A percentile compares a stretch with the other conserved stretches of the same genome.
Conservation (phyloP, 2,113 vertebrate species). For the Megaptera novaeangliae region DNA sequence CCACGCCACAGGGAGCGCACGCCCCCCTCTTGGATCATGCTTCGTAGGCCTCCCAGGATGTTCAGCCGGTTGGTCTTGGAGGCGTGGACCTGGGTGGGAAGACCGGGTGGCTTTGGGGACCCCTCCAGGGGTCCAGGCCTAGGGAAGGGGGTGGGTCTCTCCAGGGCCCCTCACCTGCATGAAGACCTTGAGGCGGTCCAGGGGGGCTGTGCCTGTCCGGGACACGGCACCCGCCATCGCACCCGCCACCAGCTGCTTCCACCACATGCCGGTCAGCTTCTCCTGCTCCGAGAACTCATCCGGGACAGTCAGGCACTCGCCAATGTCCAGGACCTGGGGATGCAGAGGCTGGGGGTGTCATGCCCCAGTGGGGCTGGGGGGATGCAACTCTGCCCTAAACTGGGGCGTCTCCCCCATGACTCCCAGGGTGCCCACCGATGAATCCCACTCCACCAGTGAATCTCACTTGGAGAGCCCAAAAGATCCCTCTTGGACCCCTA, state of each 20-base stretch:
- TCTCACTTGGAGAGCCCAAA: neutral
- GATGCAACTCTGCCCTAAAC: neutral
- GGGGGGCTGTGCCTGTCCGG: constrained; percentile 89
- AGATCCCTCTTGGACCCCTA: neutral
- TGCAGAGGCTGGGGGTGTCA: neutral
- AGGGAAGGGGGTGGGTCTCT: neutral
- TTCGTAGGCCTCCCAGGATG: constrained; percentile 79
- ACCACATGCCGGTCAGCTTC: constrained; percentile 88
- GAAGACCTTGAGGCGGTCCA: constrained; percentile 93
- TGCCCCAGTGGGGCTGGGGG: neutral
- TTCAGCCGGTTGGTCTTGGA: constrained; percentile 81
- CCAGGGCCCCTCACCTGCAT: constrained; percentile 83
- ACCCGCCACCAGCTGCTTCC: constrained; percentile 91
- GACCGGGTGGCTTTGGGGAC: neutral
- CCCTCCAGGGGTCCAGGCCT: neutral
- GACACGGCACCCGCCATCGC: constrained; percentile 89
- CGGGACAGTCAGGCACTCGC: constrained; percentile 88
- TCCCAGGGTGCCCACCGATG: too few species aligned
- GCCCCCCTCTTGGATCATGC: constrained; percentile 88
- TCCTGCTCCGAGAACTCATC: constrained; percentile 92
- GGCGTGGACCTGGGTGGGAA: constrained; percentile 84
- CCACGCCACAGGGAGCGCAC: constrained; percentile 88
- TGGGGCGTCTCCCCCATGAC: neutral
- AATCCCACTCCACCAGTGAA: neutral
- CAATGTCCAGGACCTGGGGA: constrained; percentile 90